Evolutionary conservation across 37 sponge, comb jelly and placozoan species (phyloP).

Genomic region (Hexactinellida sp.): DNA sequence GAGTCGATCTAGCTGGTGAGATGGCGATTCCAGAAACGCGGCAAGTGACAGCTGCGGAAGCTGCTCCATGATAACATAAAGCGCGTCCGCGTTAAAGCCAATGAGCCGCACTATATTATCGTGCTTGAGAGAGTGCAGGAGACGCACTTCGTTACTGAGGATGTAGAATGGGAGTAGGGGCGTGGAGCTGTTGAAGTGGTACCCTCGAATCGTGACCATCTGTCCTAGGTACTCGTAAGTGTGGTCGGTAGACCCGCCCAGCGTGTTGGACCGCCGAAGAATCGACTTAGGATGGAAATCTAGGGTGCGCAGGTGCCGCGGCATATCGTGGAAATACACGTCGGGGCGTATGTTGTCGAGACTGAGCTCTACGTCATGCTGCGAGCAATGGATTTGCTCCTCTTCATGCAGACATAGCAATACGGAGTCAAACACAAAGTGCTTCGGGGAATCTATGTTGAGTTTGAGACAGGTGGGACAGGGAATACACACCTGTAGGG

Average conservation of each 20-base stretch:
- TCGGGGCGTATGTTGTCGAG: background rate
- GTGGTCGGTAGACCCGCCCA: background rate
- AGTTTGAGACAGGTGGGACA: background rate
- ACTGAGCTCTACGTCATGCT: background rate
- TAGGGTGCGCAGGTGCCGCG: background rate
- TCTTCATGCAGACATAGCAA: constrained; percentile 12
- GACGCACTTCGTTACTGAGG: background rate
- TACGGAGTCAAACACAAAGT: background rate
- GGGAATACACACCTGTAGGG: background rate
- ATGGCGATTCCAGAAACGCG: background rate
- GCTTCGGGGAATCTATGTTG: background rate
- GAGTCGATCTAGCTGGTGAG: background rate
- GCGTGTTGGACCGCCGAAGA: background rate
- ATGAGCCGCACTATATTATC: background rate
- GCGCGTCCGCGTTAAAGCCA: background rate
- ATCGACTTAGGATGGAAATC: background rate
- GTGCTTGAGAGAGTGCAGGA: background rate
- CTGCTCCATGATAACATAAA: background rate
- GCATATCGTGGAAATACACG: constrained; percentile 7
- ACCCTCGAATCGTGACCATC: background rate
- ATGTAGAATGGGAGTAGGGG: background rate
- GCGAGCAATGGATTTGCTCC: background rate
- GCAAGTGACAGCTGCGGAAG: constrained; percentile 3
- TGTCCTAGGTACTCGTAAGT: constrained; percentile 12
- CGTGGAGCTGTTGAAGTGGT: background rate